phyloP scores from a whole-genome alignment of 2,888 invertebrate species.

The Folsomia candida region DNA sequence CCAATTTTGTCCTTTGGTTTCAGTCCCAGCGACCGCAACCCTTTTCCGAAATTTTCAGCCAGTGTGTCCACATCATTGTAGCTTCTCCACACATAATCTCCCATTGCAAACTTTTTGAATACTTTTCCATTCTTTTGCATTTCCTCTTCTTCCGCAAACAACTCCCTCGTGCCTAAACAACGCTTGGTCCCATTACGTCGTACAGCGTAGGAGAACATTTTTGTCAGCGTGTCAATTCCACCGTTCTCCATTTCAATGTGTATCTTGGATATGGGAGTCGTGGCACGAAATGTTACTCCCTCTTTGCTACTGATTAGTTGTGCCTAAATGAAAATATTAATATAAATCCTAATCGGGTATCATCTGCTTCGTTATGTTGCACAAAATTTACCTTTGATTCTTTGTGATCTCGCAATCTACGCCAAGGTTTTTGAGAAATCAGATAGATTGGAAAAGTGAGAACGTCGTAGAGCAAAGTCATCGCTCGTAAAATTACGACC shows the following conservation, averaged over 20 bases:
- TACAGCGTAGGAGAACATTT: slow-evolving; percentile 77
- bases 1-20: slow-evolving; percentile 72
- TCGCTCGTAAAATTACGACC: slow-evolving; percentile 62
- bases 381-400: slow-evolving; percentile 67
- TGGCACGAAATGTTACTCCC: too few species aligned
- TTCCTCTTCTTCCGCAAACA: slow-evolving; percentile 91
- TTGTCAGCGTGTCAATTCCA: slow-evolving; percentile 76
- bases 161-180: slow-evolving; percentile 85
- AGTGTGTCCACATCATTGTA: slow-evolving; percentile 69
- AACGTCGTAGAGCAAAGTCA: slow-evolving; percentile 83
- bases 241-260: slow-evolving; percentile 72
- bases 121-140: slow-evolving; percentile 74
- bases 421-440: slow-evolving; percentile 83
- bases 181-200: slow-evolving; percentile 69
- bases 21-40: slow-evolving; percentile 76
- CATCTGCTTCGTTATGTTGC: not conserved
- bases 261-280: too few species aligned
- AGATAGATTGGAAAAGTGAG: slow-evolving; percentile 87
- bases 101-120: slow-evolving; percentile 74
- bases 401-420: slow-evolving; percentile 70
- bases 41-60: slow-evolving; percentile 76
- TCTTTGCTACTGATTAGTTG: slow-evolving; percentile 42
- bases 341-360: too few species aligned
- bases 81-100: slow-evolving; percentile 85
- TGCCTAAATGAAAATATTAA: slow-evolving; percentile 62